A percentile compares a stretch with the other conserved stretches of the same genome.
Evolutionary conservation across 1,140 invertebrate species (phyloP).

Genomic region (Aphelinus certus): DNA sequence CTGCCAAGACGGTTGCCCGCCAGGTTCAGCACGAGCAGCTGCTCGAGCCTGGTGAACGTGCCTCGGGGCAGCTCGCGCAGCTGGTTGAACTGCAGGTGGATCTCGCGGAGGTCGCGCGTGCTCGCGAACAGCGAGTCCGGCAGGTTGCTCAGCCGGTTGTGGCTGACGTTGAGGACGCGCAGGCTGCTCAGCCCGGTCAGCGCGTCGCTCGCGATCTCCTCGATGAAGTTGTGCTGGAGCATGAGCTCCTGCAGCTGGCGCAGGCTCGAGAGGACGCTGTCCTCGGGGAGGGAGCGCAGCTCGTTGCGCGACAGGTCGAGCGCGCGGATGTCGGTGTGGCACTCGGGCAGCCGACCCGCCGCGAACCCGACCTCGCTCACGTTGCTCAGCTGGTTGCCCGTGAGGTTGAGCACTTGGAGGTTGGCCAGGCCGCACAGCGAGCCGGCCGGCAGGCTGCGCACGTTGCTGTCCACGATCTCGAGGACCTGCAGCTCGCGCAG

Average conservation of each 20-base stretch:
- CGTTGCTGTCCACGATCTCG: conserved; percentile 84
- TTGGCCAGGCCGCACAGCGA: conserved; percentile 81
- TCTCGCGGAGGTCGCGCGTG: conserved; percentile 80
- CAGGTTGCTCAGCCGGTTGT: conserved; percentile 80
- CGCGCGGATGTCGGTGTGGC: conserved; percentile 73
- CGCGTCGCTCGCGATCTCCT: conserved; percentile 80
- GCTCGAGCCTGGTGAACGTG: conserved; percentile 84
- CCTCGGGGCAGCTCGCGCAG: conserved; percentile 81
- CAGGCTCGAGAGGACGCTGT: conserved; percentile 77
- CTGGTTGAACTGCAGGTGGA: conserved; percentile 84
- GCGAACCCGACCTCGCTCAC: conserved; percentile 77
- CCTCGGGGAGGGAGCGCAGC: conserved; percentile 74
- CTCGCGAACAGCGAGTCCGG: conserved; percentile 82
- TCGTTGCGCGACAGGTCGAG: conserved; percentile 85
- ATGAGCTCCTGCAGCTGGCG: conserved; percentile 79
- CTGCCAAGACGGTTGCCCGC: conserved; percentile 87
- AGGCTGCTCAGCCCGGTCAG: conserved; percentile 79
- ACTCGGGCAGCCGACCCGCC: conserved; percentile 60
- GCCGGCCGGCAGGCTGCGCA: conserved; percentile 77
- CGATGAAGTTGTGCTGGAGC: conserved; percentile 84
- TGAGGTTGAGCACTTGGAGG: conserved; percentile 84
- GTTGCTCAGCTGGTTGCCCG: conserved; percentile 79
- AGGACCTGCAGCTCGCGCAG: conserved; percentile 80
- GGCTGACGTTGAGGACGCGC: conserved; percentile 83
- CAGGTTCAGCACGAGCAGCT: conserved; percentile 85